Percentiles rank a stretch among this genome's conserved stretches.
Evolutionary conservation across 1,140 invertebrate genomes (phyloP).

Genomic region (Pseudomyrmex dendroicus): DNA sequence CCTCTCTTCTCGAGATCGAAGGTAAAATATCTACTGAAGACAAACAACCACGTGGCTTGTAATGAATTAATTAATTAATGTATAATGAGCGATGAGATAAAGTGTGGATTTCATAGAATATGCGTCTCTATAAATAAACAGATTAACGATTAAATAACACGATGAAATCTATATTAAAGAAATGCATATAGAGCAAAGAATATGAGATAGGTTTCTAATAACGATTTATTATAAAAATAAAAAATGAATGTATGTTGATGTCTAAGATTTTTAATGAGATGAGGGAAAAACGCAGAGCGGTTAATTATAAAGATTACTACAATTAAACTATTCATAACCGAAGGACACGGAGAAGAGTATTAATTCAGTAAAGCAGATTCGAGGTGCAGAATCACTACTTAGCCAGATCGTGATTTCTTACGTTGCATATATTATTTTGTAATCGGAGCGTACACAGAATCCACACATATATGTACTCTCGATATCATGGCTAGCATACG

Average conservation of each 20-base stretch:
- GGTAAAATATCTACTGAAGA: slow-evolving; percentile 49
- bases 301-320: slow-evolving; percentile 77
- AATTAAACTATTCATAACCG: slow-evolving; percentile 78
- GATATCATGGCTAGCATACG: slow-evolving; percentile 58
- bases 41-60: slow-evolving; percentile 8
- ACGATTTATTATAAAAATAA: slow-evolving; percentile 83
- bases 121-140: slow-evolving; percentile 77
- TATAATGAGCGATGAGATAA: slow-evolving; percentile 28
- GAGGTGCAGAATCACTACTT: slow-evolving; percentile 70
- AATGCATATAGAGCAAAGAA: slow-evolving; percentile 75
- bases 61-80: slow-evolving; percentile 50
- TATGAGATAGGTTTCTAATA: slow-evolving; percentile 83
- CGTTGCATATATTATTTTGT: slow-evolving; percentile 78
- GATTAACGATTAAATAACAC: slow-evolving; percentile 71
- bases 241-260: slow-evolving; percentile 84
- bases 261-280: slow-evolving; percentile 83
- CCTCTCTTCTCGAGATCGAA: slow-evolving; percentile 70
- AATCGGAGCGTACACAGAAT: slow-evolving; percentile 70
- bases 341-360: slow-evolving; percentile 66
- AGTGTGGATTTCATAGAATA: slow-evolving; percentile 71
- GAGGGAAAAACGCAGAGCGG: slow-evolving; percentile 72
- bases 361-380: slow-evolving; percentile 74
- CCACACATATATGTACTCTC: slow-evolving; percentile 64
- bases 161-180: slow-evolving; percentile 81
- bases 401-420: slow-evolving; percentile 78